Base-by-base conservation (phyloP, 2,797 vertebrate genomes). In the Benthosema pterotum region DNA sequence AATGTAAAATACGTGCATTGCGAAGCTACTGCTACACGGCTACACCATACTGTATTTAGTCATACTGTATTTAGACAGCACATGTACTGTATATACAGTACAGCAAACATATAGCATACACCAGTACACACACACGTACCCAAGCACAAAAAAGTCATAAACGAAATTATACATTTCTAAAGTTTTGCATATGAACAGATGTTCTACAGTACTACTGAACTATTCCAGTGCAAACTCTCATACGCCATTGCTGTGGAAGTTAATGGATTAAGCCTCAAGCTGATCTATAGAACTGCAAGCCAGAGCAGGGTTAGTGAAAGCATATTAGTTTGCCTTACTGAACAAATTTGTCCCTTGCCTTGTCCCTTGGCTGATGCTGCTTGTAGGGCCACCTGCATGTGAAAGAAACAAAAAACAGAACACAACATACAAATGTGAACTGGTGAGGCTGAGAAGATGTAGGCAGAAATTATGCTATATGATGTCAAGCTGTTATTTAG, bases 331-430 rank as follows among this genome's bases (percentile, higher is more conserved):
- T 43, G 73, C 64, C 95, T 97, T 95, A 97, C 95, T 94, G 93
- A 96, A 95, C 76, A 94, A 91, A 84, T 96, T 94, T 85, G 93
- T 91, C 87, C 94, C 95, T 94, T 95, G 94, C 93, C 94, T 91
- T 92, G 94, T 94, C 90, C 94, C 96, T 86, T 84, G 93, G 87
- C 92, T 93, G 72, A 91, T 89, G 86, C 90, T 93, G 86, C 93
- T 94, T 51, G 88, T 87, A 80, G 86, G 90, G 43, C 89, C 93
- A 75, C 94, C 96, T 97, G 92, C 56, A 91, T 89, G 87, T 77
- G 67, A 73, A 3, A 74, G 19, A 52, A 54, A 61, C 11, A 25
- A 50, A 38, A 11, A 38, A 7, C 32, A 38, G 32, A 38, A 38
- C 32, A 7, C 32, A 45, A 53, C 52, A 60, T 19, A 56, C 57